Percentiles rank a stretch among this genome's conserved stretches.
phyloP scores from a whole-genome alignment of 1,140 invertebrate genomes.

The Zaprionus inermis region DNA sequence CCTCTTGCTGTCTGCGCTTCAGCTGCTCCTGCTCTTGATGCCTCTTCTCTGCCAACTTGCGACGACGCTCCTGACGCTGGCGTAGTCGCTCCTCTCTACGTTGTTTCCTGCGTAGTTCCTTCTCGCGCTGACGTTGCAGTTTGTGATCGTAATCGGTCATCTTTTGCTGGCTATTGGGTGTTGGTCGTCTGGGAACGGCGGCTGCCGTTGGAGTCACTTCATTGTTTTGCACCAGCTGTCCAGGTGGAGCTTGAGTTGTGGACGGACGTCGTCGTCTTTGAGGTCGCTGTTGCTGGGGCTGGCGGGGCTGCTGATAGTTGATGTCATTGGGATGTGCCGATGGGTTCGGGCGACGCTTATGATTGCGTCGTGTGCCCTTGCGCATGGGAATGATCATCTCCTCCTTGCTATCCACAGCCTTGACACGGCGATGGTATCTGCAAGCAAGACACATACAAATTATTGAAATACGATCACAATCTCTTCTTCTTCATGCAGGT shows the following conservation, averaged over 20 bases:
- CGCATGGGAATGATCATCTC: slow-evolving; percentile 70
- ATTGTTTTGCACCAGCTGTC: slow-evolving; percentile 33
- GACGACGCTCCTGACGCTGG: slow-evolving; percentile 46
- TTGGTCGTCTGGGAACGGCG: not conserved
- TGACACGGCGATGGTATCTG: slow-evolving; percentile 75
- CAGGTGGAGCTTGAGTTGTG: slow-evolving; percentile 14
- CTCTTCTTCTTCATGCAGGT: slow-evolving; percentile 85
- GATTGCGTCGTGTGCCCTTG: slow-evolving; percentile 42
- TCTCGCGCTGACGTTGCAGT: slow-evolving; percentile 70
- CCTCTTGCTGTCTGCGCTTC: slow-evolving; percentile 40
- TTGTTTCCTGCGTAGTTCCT: slow-evolving; percentile 61
- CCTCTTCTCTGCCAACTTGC: not conserved
- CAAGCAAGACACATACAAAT: not conserved
- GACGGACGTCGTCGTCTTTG: slow-evolving; percentile 46
- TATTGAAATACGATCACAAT: not conserved
- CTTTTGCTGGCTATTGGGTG: slow-evolving; percentile 34
- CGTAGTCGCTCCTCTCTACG: slow-evolving; percentile 41
- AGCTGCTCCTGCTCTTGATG: slow-evolving; percentile 52
- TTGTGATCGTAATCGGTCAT: slow-evolving; percentile 70
- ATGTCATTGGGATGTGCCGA: slow-evolving; percentile 65
- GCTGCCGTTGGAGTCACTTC: slow-evolving; percentile 39
- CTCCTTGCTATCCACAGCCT: slow-evolving; percentile 73
- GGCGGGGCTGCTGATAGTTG: slow-evolving; percentile 42
- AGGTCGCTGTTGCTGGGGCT: slow-evolving; percentile 16
- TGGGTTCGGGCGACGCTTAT: slow-evolving; percentile 26